Base-by-base conservation (phyloP, 2,888 invertebrate species). In the Trissoscelio sp. region DNA sequence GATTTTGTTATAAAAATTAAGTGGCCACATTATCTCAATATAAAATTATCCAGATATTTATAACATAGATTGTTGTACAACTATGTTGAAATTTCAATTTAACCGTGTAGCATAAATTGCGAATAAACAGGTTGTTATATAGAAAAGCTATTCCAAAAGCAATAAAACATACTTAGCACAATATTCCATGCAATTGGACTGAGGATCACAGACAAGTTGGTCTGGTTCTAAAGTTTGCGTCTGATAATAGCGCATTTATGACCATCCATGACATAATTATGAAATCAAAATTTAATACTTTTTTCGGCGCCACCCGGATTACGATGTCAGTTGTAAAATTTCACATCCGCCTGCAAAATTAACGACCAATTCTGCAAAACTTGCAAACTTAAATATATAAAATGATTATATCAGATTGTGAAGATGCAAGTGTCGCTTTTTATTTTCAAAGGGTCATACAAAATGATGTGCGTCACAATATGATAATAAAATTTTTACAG, bases 221-320 rank as follows among this genome's bases (percentile, higher is more conserved):
- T 37, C 37, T n/a, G 42, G 14, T 28, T 53, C 6, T 53, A 53
- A 53, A 53, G 28, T 53, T 53, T 53, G 28, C 11, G 20, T 31
- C 53, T 53, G 28, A 31, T 51, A 51, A 53, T 53, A 28, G 9
- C 31, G 14, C 31, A 16, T 53, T 53, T 53, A 53, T 31, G 28
- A 31, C 53, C 31, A 28, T 31, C 31, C 16, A 14, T 53, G 31
- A 53, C 28, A 53, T 53, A 53, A 53, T 28, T 53, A 20, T 53
- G 53, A 53, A 2, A 53, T 28, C 28, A 53, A 53, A 28, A 14
- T 31, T 53, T 1, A 53, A 14, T 31, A 31, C 16, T 53, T 53
- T 53, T 53, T 46, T 46, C n/a, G 20, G 18, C 46, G 46, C 46
- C 46, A 11, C 11, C 14, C 6, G n/a, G 37, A 11, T 37, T 37